Base-by-base conservation (phyloP, 64 coral and sea anemone genomes). In the Acropora yongei region DNA sequence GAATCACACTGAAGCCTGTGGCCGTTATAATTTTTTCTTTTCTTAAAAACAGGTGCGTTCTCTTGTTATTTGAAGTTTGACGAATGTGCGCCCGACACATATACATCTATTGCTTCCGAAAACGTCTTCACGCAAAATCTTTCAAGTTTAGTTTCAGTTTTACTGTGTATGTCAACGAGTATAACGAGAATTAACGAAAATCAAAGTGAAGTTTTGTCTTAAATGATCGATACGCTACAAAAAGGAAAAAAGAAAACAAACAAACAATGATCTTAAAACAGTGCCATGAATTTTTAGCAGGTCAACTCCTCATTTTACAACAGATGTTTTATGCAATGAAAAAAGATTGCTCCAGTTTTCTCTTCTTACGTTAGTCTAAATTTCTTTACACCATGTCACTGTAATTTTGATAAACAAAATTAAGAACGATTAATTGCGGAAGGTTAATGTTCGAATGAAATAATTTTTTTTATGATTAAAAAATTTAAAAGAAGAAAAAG, bases 321-420 rank as follows among this genome's bases (percentile, higher is more conserved):
- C 82, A 85, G 82, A 85, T 85, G 82, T 85, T 85, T 71, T 6
- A n/a, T 18, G 43, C 40, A 49, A 53, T 63, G 30, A 57, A 41
- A 63, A 61, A 12, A 39, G 30, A 19, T 39, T 40, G 1, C 11
- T 41, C 53, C 39, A 42, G 11, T 39, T 17, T n/a, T 8, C 8
- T 53, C 18, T 10, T 47, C 20, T 6, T 9, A 9, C 57, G 41
- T 1, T 71, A 30, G 30, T 6, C 3, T 20, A 39, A 39, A 10
- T 17, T 5, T 14, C 9, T 20, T 4, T 20, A 1, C 68, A 63
- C 8, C 60, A 63, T 63, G 60, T 14, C 16, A 63, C 10, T 7
- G 11, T 13, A 63, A 14, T 63, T 63, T 63, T 16, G 16, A 11
- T 63, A 11, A 3, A 63, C 0, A 63, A 63, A 63, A 13, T 5